These are phyloP conservation scores for Crypturellus undulatus DNA, from an alignment of 2,113 vertebrate species.

Conservation along the genomic window DNA sequence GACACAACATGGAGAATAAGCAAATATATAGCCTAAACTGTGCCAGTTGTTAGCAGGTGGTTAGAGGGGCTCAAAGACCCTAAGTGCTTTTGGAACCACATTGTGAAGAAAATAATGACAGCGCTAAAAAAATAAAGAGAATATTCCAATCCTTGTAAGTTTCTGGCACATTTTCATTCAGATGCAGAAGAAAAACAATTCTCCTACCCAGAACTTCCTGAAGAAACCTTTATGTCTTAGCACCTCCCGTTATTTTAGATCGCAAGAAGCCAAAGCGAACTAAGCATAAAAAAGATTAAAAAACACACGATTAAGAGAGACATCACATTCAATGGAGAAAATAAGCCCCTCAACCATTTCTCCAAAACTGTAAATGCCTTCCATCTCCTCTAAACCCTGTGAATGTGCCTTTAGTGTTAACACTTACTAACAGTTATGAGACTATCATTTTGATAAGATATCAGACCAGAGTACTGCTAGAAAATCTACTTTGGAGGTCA, in stretches of 20 bases:
- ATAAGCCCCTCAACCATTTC: constrained; percentile 35
- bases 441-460: neutral
- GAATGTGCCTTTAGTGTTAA: neutral
- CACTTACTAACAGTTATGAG: neutral
- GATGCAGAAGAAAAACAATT: constrained; percentile 51
- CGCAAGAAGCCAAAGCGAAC: neutral
- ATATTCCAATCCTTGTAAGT: neutral
- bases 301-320: constrained; percentile 16
- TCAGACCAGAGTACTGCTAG: neutral
- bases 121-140: constrained; percentile 59
- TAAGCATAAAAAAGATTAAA: constrained; percentile 39
- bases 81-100: neutral
- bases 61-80: neutral
- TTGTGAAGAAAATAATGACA: constrained; percentile 55
- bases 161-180: constrained; percentile 60
- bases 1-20: neutral
- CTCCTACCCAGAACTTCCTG: constrained; percentile 31
- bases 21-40: neutral
- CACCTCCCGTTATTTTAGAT: neutral
- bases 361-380: neutral
- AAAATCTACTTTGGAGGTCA: neutral
- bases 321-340: neutral
- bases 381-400: neutral
- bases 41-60: neutral
- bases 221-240: neutral